phyloP scores from a whole-genome alignment of 2,888 invertebrate species.

The Melitaea athalia region DNA sequence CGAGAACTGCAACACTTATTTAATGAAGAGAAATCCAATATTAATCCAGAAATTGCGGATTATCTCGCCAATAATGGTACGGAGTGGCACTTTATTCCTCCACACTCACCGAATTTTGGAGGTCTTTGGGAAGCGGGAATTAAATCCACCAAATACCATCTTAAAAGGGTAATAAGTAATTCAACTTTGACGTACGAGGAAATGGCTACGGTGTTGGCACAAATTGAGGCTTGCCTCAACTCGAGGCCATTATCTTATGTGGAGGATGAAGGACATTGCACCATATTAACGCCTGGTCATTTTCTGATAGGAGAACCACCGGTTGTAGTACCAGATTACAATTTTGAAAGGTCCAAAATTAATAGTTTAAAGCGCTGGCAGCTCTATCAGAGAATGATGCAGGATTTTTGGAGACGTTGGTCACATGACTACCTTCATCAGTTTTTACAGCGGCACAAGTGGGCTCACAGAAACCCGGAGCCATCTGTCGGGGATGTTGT shows the following conservation, averaged over 20 bases:
- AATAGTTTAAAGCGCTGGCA: slow-evolving; percentile 20
- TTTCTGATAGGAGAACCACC: too few relatives aligned
- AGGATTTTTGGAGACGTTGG: slow-evolving; percentile 37
- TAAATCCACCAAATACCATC: slow-evolving; percentile 36
- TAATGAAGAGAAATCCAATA: neutral
- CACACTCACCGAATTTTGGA: slow-evolving; percentile 2
- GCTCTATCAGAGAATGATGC: slow-evolving; percentile 24
- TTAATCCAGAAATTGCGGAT: neutral
- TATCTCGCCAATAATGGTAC: neutral
- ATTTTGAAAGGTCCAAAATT: neutral
- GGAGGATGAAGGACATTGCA: too few relatives aligned
- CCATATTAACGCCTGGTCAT: too few relatives aligned
- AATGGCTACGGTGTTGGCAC: slow-evolving; percentile 33
- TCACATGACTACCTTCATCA: slow-evolving; percentile 28
- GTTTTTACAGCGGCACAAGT: slow-evolving; percentile 34
- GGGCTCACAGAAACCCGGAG: slow-evolving; percentile 18
- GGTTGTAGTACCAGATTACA: neutral
- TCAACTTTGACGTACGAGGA: slow-evolving; percentile 39
- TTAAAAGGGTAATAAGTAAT: slow-evolving; percentile 34
- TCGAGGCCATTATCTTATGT: slow-evolving; percentile 34
- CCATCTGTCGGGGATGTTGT: slow-evolving; percentile 34
- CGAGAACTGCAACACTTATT: neutral
- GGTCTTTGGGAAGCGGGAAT: slow-evolving; percentile 13
- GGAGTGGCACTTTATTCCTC: neutral
- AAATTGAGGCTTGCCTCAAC: slow-evolving; percentile 43